Percentiles rank a stretch among this genome's conserved stretches.
These are phyloP conservation scores for Varanus salvator DNA, from an alignment of 2,113 vertebrate species.

Conservation along the genomic window DNA sequence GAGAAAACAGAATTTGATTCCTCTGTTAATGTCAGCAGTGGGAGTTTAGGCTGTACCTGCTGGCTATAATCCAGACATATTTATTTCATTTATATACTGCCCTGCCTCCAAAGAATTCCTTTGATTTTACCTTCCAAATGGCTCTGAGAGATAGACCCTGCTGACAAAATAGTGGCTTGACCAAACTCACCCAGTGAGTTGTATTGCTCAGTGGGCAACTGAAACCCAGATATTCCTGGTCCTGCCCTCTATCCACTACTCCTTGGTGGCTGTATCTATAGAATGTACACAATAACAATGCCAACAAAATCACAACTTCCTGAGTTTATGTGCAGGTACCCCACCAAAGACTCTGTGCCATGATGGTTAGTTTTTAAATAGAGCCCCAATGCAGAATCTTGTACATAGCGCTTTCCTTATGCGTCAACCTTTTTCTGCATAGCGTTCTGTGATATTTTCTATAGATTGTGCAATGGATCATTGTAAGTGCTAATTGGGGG, in stretches of 20 bases:
- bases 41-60: neutral
- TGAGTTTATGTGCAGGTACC: neutral
- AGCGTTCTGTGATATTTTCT: neutral
- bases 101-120: neutral
- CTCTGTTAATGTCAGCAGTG: neutral
- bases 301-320: neutral
- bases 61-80: neutral
- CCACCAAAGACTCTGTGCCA: neutral
- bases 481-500: constrained; percentile 35
- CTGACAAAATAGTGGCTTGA: neutral
- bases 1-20: neutral
- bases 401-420: neutral
- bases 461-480: constrained; percentile 11
- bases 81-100: neutral
- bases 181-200: neutral
- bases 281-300: too few relatives aligned
- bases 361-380: neutral
- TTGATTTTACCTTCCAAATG: neutral
- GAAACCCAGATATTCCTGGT: neutral
- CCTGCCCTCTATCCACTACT: too few relatives aligned
- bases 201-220: neutral
- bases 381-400: neutral
- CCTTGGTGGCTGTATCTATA: neutral
- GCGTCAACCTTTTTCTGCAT: neutral
- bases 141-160: neutral